Base-by-base conservation (phyloP, 2,113 vertebrate species). In the Microcebus jonahi region DNA sequence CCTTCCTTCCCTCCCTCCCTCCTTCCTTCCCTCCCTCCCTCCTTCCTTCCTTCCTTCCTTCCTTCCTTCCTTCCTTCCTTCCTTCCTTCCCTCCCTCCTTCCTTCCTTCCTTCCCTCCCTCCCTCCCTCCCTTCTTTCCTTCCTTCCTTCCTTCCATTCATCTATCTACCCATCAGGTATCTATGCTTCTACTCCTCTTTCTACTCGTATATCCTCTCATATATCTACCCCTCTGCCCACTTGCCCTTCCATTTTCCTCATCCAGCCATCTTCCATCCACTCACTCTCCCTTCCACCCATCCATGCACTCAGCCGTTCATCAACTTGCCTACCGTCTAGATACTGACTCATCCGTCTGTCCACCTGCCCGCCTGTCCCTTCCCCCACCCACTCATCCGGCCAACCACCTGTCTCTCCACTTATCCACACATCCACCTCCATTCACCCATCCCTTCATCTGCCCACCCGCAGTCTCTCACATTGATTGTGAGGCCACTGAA, bases 21-120 rank as follows among this genome's bases (percentile, higher is more conserved):
- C 39, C 9, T 11, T 25, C n/a, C 3, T 17, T 11, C 14, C 55
- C n/a, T n/a, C n/a, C n/a, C n/a, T n/a, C n/a, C n/a, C n/a, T n/a
- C n/a, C n/a, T n/a, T n/a, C n/a, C 8, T 65, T 11, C 8, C 5
- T 15, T 15, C 50, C 14, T 5, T 17, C 10, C 4, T 0, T 39
- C 13, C 76, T 4, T 45, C 23, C 27, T 8, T 48, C 31, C 4
- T 5, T 10, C 55, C 13, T 65, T 8, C 8, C 5, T 12, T 11
- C 48, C 9, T 11, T 48, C 48, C 48, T 11, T 11, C 10, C 48
- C 1, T 23, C n/a, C 27, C 8, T 6, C 11, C 23, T 15, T 39
- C 68, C 68, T 20, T 34, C 39, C 9, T 11, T 25, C n/a, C 1
- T 17, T 11, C 14, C 55, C 0, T 23, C n/a, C 27, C 5, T 6